Evolutionary conservation across 2,888 invertebrate species (phyloP).

Genomic region (Scelioninae gen. 1): DNA sequence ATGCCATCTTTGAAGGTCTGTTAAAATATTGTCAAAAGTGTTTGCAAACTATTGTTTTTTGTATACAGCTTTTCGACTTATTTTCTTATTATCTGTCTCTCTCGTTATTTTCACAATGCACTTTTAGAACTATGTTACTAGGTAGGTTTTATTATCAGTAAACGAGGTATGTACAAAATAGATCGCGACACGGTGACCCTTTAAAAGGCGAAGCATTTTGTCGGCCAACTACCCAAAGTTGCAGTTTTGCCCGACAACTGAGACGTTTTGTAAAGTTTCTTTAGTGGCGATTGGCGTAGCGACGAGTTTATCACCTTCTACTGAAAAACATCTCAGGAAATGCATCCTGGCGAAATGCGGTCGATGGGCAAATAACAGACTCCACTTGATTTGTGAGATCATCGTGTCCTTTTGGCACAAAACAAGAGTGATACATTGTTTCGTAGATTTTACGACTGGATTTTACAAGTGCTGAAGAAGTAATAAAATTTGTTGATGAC

Average conservation of each 20-base stretch:
- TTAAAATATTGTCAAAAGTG: no score
- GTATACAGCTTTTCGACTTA: neutral
- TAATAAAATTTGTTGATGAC: conserved; percentile 24
- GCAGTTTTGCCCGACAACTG: conserved; percentile 17
- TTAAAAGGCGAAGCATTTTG: conserved; percentile 43
- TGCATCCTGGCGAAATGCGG: conserved; percentile 42
- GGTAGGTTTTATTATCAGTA: conserved; percentile 51
- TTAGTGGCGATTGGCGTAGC: conserved; percentile 30
- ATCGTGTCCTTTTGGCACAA: conserved; percentile 37
- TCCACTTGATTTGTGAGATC: conserved; percentile 45
- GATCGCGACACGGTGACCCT: conserved; percentile 56
- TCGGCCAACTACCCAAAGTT: conserved; percentile 41
- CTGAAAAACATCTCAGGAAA: conserved; percentile 48
- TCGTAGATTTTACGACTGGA: conserved; percentile 31
- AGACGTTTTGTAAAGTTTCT: conserved; percentile 43
- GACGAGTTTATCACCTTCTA: conserved; percentile 49
- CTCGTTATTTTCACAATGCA: conserved; percentile 15
- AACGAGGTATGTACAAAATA: conserved; percentile 42
- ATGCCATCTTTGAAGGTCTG: no score
- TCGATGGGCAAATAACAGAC: conserved; percentile 57
- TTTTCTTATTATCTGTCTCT: neutral
- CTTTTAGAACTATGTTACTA: conserved; percentile 33
- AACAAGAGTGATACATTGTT: conserved; percentile 34
- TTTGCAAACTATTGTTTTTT: neutral
- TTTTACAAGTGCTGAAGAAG: conserved; percentile 2